phyloP scores from a whole-genome alignment of 1,140 invertebrate species.

The Panulirus ornatus region DNA sequence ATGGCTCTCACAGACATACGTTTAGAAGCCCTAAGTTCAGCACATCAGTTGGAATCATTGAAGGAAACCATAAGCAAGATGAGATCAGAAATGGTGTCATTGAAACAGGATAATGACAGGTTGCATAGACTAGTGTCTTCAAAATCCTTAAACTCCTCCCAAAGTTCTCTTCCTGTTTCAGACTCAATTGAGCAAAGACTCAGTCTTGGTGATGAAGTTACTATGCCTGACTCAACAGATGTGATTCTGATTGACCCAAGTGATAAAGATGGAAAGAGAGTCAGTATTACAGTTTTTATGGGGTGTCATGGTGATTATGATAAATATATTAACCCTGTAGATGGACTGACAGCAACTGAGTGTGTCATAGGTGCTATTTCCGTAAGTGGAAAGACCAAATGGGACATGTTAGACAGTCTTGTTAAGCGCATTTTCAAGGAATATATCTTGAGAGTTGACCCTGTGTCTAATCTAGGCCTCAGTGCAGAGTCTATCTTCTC shows the following conservation, averaged over 20 bases:
- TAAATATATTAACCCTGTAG: slow-evolving; percentile 70
- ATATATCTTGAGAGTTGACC: slow-evolving; percentile 94
- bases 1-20: slow-evolving; percentile 96
- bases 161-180: slow-evolving; percentile 83
- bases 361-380: slow-evolving; percentile 91
- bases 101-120: slow-evolving; percentile 98
- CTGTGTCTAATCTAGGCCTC: slow-evolving; percentile 92
- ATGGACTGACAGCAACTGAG: slow-evolving; percentile 75
- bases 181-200: slow-evolving; percentile 66
- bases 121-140: slow-evolving; percentile 91
- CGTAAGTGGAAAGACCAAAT: slow-evolving; percentile 94
- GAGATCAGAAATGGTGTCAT: slow-evolving; percentile 96
- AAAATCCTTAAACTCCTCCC: slow-evolving; percentile 88
- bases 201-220: slow-evolving; percentile 70
- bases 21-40: slow-evolving; percentile 95
- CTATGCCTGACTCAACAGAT: slow-evolving; percentile 70
- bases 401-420: slow-evolving; percentile 95
- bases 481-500: slow-evolving; percentile 92
- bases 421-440: slow-evolving; percentile 96
- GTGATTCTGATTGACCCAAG: slow-evolving; percentile 73
- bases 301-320: slow-evolving; percentile 79
- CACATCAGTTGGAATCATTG: slow-evolving; percentile 96
- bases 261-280: slow-evolving; percentile 90
- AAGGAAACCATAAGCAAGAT: slow-evolving; percentile 98
- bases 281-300: slow-evolving; percentile 89